A percentile compares a stretch with the other conserved stretches of the same genome.
phyloP scores from a whole-genome alignment of 53 echinoderm and acorn worm genomes.

The Antedon mediterranea region DNA sequence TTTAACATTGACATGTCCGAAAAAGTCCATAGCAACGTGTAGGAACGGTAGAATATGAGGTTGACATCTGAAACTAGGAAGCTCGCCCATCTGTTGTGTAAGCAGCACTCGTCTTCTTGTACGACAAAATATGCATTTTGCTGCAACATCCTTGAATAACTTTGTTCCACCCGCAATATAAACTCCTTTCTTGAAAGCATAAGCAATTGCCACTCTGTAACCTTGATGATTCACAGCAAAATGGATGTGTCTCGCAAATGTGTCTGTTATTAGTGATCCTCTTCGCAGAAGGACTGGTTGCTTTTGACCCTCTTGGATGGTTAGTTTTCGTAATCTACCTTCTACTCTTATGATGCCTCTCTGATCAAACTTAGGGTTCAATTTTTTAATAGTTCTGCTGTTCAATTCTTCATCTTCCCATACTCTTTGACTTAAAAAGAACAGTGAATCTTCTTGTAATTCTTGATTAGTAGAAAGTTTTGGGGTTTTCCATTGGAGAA shows the following conservation, averaged over 20 bases:
- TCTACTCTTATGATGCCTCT: not conserved
- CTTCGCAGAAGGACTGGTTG: not conserved
- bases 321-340: not conserved
- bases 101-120: no score
- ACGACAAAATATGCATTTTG: no score
- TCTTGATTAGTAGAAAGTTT: not conserved
- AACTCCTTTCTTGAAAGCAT: not conserved
- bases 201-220: not conserved
- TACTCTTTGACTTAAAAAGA: not conserved
- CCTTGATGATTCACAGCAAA: not conserved
- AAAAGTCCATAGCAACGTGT: no score
- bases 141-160: no score
- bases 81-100: no score
- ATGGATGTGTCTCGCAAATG: not conserved
- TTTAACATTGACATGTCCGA: no score
- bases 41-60: no score
- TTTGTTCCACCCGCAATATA: no score
- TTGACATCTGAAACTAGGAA: no score
- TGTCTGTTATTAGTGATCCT: not conserved
- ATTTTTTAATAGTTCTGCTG: not conserved
- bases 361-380: not conserved
- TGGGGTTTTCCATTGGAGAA: not conserved
- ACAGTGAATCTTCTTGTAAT: not conserved
- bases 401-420: not conserved
- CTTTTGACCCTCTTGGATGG: not conserved